phyloP scores from a whole-genome alignment of 2,888 invertebrate genomes.

The Eretmocerus hayati region DNA sequence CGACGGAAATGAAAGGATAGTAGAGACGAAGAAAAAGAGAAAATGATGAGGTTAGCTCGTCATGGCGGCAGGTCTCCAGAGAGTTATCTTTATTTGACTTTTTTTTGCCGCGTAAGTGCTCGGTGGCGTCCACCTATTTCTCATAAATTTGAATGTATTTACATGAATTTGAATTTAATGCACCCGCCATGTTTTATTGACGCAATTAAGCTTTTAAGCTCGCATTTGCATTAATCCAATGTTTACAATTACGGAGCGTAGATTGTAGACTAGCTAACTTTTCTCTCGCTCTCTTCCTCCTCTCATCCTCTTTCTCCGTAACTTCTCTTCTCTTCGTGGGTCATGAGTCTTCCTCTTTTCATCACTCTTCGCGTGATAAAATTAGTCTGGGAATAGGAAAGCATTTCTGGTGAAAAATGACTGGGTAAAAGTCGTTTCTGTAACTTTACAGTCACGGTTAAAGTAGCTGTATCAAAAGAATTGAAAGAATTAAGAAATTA shows the following conservation, averaged over 20 bases:
- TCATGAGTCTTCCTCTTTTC: conserved; percentile 8
- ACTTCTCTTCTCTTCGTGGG: conserved; percentile 7
- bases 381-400: too few species aligned
- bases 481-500: too few species aligned
- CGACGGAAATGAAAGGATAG: conserved; percentile 13
- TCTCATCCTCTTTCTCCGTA: not conserved
- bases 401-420: too few species aligned
- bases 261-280: conserved; percentile 24
- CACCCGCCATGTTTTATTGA: conserved; percentile 46
- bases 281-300: conserved; percentile 1
- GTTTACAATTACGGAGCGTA: conserved; percentile 44
- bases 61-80: conserved; percentile 41
- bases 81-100: conserved; percentile 47
- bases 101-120: conserved; percentile 44
- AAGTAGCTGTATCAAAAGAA: too few species aligned
- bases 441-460: too few species aligned
- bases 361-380: conserved; percentile 18
- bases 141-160: conserved; percentile 49
- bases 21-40: conserved; percentile 17
- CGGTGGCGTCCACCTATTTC: conserved; percentile 45
- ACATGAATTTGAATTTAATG: conserved; percentile 49
- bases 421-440: too few species aligned
- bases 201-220: conserved; percentile 49
- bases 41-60: conserved; percentile 23
- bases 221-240: conserved; percentile 49